Conservation (phyloP, 2,113 vertebrate species). For the Riparia riparia region DNA sequence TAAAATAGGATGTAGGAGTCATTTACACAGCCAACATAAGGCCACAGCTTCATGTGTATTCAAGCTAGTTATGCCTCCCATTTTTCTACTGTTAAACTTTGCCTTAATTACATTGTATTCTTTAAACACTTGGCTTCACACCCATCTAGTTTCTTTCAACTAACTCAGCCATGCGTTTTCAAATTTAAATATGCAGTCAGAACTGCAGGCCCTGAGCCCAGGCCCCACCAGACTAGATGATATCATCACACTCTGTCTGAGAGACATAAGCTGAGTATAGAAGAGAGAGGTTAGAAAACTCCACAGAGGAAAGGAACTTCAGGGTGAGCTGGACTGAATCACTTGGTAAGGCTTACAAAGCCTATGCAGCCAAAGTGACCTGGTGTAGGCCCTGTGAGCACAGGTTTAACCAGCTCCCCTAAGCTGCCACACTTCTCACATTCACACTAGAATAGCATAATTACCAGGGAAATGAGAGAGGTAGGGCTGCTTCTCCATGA, state of each 20-base stretch:
- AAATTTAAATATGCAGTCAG: background rate
- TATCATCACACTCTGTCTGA: background rate
- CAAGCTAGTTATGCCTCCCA: background rate
- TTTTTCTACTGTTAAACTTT: conserved; percentile 42
- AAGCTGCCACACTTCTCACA: background rate
- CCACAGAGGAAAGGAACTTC: background rate
- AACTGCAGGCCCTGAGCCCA: conserved; percentile 1
- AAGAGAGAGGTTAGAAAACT: background rate
- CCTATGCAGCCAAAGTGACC: background rate
- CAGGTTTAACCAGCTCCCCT: background rate
- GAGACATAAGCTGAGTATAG: background rate
- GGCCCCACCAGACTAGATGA: background rate
- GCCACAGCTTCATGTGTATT: background rate
- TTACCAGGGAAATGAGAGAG: background rate
- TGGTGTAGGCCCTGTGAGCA: background rate
- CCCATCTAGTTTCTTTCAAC: conserved; percentile 35
- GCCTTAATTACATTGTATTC: conserved; percentile 56
- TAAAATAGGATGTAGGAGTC: background rate
- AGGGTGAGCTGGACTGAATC: background rate
- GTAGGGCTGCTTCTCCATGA: background rate
- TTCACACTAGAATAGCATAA: background rate
- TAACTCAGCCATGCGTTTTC: conserved; percentile 24
- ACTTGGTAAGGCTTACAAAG: background rate
- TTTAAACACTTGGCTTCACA: conserved; percentile 47
- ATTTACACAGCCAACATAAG: background rate